phyloP scores from a whole-genome alignment of 2,888 invertebrate genomes.

The Caenorhabditis japonica region DNA sequence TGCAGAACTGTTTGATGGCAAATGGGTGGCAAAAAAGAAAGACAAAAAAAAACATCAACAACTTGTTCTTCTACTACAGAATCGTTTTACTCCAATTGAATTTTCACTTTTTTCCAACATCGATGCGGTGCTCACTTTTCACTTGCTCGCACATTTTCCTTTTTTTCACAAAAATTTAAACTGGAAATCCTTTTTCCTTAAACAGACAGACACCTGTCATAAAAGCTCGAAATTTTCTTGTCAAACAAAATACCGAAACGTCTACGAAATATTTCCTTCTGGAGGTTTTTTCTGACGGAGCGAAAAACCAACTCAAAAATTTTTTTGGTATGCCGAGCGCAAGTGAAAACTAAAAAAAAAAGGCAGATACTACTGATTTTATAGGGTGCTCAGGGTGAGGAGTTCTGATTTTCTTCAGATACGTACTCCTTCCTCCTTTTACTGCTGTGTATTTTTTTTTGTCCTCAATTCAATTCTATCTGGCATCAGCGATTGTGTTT shows the following conservation, averaged over 20 bases:
- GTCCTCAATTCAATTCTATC: no score
- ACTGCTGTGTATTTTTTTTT: no score
- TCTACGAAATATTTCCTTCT: no score
- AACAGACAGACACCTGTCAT: no score
- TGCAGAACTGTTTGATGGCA: no score
- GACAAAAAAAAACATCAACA: constrained; percentile 33
- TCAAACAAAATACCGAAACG: no score
- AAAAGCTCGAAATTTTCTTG: no score
- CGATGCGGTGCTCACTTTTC: constrained; percentile 1
- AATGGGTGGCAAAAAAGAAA: no score
- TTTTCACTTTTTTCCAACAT: constrained; percentile 16
- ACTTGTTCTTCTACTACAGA: constrained; percentile 31
- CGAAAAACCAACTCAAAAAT: no score
- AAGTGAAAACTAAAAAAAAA: constrained; percentile 34
- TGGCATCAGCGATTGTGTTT: no score
- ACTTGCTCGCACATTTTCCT: background rate
- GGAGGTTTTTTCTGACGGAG: constrained; percentile 26
- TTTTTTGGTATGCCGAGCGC: constrained; percentile 13
- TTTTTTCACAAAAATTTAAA: background rate
- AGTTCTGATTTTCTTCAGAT: constrained; percentile 52
- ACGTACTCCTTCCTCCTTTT: constrained; percentile 10
- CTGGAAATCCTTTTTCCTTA: constrained; percentile 13
- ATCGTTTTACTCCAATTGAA: constrained; percentile 40
- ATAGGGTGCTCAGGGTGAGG: constrained; percentile 48
- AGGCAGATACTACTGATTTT: constrained; percentile 48